phyloP scores from a whole-genome alignment of 1,140 invertebrate genomes.

The Procambarus virginalis region DNA sequence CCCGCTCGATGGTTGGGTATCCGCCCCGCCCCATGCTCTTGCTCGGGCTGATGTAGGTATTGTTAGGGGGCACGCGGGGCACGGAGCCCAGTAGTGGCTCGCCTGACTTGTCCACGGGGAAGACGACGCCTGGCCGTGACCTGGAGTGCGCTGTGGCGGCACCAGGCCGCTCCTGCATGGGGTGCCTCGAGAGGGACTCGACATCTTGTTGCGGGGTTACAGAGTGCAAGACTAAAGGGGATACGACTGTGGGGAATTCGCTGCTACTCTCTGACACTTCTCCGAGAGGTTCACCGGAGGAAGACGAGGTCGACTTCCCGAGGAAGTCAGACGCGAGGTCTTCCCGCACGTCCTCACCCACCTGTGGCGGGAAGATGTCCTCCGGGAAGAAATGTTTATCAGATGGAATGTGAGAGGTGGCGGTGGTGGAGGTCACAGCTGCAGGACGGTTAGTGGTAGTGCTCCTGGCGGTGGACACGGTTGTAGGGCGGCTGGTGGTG shows the following conservation, averaged over 20 bases:
- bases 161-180: background rate
- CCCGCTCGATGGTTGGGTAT: slow-evolving; percentile 40
- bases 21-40: slow-evolving; percentile 39
- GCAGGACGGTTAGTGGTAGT: background rate
- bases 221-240: too few relatives aligned
- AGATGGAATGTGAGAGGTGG: background rate
- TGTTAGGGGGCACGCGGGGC: background rate
- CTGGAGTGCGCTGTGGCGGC: background rate
- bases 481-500: background rate
- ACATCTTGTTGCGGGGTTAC: background rate
- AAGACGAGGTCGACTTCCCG: background rate
- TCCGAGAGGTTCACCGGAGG: background rate
- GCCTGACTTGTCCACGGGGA: slow-evolving; percentile 12
- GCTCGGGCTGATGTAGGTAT: slow-evolving; percentile 56
- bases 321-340: slow-evolving; percentile 2
- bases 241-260: background rate
- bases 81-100: background rate
- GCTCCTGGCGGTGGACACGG: background rate
- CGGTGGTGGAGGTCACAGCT: background rate
- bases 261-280: background rate
- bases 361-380: slow-evolving; percentile 15
- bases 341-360: slow-evolving; percentile 37
- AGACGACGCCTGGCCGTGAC: background rate
- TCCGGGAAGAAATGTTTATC: background rate
- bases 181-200: background rate